Evolutionary conservation across 2,797 vertebrate genomes (phyloP).

Genomic region (Petrocephalus sullivani): DNA sequence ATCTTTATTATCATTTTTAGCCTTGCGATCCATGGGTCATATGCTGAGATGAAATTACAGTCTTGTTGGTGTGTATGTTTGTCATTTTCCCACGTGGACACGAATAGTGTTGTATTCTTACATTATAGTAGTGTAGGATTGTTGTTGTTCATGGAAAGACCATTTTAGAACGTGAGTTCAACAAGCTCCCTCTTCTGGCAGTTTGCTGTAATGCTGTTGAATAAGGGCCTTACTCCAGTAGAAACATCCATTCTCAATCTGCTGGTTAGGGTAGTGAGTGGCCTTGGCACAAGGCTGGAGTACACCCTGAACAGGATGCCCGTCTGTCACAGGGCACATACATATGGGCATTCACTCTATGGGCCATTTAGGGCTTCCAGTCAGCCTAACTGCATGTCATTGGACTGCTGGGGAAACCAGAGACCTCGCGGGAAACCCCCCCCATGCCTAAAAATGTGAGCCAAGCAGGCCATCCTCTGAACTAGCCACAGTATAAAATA

Average conservation of each 20-base stretch:
- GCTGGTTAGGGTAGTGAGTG: not conserved
- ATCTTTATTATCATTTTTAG: not conserved
- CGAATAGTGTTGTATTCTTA: too few relatives aligned
- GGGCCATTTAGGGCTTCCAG: not conserved
- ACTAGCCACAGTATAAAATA: not conserved
- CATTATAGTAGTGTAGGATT: not conserved
- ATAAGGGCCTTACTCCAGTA: not conserved
- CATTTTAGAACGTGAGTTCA: not conserved
- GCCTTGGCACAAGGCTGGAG: not conserved
- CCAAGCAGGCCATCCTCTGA: not conserved
- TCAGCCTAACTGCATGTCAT: not conserved
- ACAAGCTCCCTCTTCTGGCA: not conserved
- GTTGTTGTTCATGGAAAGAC: not conserved
- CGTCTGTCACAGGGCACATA: not conserved
- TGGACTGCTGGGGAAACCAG: not conserved
- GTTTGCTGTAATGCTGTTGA: conserved; percentile 3
- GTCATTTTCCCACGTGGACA: not conserved
- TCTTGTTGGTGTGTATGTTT: not conserved
- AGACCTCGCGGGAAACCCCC: not conserved
- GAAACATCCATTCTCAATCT: not conserved
- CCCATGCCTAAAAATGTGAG: not conserved
- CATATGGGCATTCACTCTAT: not conserved
- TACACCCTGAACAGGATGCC: not conserved
- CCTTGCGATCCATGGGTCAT: not conserved
- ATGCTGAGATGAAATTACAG: not conserved